Percentiles rank a stretch among this genome's conserved stretches.
Evolutionary conservation across 2,113 vertebrate genomes (phyloP).

Genomic region (Phalacrocorax pelagicus): DNA sequence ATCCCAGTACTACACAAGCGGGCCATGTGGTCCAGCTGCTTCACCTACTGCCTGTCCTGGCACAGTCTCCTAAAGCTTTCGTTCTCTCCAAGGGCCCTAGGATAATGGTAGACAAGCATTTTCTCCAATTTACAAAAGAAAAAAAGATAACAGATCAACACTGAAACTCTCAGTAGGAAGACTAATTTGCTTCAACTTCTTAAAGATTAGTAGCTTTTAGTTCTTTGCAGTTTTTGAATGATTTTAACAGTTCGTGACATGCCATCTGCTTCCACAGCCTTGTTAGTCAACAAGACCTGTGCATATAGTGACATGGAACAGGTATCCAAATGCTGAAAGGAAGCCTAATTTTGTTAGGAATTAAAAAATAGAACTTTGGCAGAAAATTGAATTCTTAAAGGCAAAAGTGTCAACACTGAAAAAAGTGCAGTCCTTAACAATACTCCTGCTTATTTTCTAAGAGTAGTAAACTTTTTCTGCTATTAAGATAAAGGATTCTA

Average conservation of each 20-base stretch:
- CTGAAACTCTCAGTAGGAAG: neutral
- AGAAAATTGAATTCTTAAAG: neutral
- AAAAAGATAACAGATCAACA: neutral
- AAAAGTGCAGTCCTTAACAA: neutral
- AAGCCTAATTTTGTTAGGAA: neutral
- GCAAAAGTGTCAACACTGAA: neutral
- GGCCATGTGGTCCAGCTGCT: neutral
- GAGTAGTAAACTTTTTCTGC: neutral
- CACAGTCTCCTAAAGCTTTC: neutral
- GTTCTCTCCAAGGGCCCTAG: neutral
- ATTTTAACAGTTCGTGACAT: neutral
- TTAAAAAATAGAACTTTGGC: neutral
- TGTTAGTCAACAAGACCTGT: neutral
- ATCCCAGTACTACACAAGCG: neutral
- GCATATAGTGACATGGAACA: neutral
- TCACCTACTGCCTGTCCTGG: neutral
- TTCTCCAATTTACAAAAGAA: neutral
- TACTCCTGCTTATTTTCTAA: neutral
- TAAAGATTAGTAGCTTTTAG: neutral
- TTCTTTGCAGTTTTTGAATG: neutral
- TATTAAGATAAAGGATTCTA: neutral
- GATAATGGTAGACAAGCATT: neutral
- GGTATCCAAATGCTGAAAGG: neutral
- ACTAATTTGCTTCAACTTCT: neutral
- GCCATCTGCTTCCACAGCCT: neutral